Evolutionary conservation across 2,113 vertebrate genomes (phyloP).

Genomic region (Phoxinus phoxinus): DNA sequence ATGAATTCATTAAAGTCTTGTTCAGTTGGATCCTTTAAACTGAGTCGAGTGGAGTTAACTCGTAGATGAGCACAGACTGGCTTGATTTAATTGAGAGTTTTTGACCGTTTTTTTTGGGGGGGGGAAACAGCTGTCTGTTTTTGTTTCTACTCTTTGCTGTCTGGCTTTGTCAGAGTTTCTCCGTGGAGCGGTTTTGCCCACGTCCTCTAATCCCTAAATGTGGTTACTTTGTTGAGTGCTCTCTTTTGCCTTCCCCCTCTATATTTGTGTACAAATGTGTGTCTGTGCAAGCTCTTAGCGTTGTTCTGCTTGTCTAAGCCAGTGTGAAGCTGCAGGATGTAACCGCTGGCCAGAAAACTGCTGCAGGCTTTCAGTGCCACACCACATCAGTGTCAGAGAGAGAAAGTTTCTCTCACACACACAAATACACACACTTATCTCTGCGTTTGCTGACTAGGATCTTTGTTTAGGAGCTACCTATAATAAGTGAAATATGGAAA

Average conservation of each 20-base stretch:
- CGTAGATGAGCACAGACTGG: not conserved
- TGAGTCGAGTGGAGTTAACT: constrained; percentile 7
- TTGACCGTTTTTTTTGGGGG: constrained; percentile 22
- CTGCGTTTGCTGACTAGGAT: constrained; percentile 18
- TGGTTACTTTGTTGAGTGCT: constrained; percentile 45
- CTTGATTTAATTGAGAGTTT: constrained; percentile 17
- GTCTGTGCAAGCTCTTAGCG: constrained; percentile 34
- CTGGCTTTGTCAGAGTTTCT: constrained; percentile 18
- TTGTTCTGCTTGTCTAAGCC: constrained; percentile 43
- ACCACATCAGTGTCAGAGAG: constrained; percentile 69
- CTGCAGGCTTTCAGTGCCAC: constrained; percentile 73
- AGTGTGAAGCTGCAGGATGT: constrained; percentile 59
- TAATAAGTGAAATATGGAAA: constrained; percentile 28
- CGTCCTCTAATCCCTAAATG: constrained; percentile 38
- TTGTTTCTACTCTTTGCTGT: not conserved
- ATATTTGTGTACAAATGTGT: constrained; percentile 41
- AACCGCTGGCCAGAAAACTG: constrained; percentile 63
- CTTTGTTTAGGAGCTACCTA: constrained; percentile 23
- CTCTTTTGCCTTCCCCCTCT: constrained; percentile 39
- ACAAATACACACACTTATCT: constrained; percentile 18
- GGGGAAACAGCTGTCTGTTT: constrained; percentile 8
- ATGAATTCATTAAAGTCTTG: constrained; percentile 18
- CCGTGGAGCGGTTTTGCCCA: not conserved
- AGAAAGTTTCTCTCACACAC: constrained; percentile 11
- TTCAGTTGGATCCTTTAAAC: not conserved